Evolutionary conservation across 2,113 vertebrate genomes (phyloP).

Genomic region (Ardeotis arabs): DNA sequence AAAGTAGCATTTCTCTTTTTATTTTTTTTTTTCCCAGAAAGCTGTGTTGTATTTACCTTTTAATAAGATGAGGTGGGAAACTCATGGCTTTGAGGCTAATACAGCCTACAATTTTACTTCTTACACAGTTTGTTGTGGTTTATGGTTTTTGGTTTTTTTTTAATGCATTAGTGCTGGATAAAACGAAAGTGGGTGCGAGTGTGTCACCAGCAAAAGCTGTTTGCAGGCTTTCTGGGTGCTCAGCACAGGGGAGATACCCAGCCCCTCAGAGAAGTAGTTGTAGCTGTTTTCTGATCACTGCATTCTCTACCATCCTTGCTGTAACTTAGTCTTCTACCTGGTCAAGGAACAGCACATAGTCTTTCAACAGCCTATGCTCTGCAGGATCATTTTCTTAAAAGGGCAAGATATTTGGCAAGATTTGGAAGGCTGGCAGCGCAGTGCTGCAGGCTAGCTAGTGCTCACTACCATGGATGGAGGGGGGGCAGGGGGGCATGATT

Average conservation of each 20-base stretch:
- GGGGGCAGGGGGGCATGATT: not conserved
- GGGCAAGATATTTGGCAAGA: not conserved
- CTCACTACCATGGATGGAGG: not conserved
- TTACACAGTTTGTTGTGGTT: not conserved
- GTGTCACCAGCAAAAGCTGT: not conserved
- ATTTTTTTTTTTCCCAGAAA: not conserved
- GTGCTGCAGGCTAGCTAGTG: not conserved
- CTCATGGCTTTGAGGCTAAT: not conserved
- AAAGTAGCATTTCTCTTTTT: not conserved
- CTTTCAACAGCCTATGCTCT: not conserved
- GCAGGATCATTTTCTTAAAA: not conserved
- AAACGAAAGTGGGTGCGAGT: not conserved
- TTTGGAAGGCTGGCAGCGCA: not conserved
- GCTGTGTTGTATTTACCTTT: not conserved
- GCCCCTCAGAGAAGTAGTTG: not conserved
- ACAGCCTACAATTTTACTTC: not conserved
- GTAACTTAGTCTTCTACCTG: not conserved
- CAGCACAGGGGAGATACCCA: not conserved
- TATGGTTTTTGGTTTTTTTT: not conserved
- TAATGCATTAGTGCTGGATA: not conserved
- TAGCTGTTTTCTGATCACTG: not conserved
- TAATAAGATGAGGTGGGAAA: not conserved
- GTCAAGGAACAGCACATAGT: not conserved
- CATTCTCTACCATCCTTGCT: not conserved
- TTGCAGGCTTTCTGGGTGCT: not conserved